These are phyloP conservation scores for Pedionomus torquatus DNA, from an alignment of 2,113 vertebrate genomes.

Conservation along the genomic window DNA sequence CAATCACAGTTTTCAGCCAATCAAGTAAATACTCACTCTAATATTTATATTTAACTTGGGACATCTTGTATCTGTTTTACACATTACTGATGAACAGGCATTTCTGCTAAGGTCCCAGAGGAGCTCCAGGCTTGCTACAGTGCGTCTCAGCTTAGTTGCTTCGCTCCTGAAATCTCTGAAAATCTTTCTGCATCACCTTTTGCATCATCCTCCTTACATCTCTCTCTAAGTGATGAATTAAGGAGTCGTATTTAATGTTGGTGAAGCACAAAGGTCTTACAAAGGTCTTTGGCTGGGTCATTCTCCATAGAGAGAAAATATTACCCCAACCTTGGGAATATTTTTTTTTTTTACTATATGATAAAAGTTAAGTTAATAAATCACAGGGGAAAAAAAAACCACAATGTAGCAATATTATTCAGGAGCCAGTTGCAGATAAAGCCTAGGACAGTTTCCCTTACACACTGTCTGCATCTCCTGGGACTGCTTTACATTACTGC, in stretches of 20 bases:
- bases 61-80: neutral
- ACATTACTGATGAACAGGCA: neutral
- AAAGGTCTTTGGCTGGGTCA: neutral
- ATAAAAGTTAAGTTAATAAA: neutral
- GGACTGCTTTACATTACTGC: neutral
- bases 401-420: neutral
- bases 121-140: neutral
- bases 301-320: neutral
- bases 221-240: neutral
- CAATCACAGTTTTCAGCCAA: neutral
- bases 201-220: neutral
- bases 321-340: neutral
- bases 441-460: neutral
- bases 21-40: neutral
- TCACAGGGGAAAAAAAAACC: accelerated
- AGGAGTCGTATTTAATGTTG: neutral
- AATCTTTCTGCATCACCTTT: neutral
- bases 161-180: neutral
- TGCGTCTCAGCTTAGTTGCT: neutral
- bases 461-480: neutral
- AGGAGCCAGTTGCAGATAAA: neutral
- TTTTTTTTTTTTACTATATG: neutral
- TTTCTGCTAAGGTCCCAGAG: neutral
- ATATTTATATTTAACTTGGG: neutral
- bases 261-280: neutral